A percentile compares a stretch with the other conserved stretches of the same genome.
Evolutionary conservation across 2,888 invertebrate genomes (phyloP).

Genomic region (Seladonia tumulorum): DNA sequence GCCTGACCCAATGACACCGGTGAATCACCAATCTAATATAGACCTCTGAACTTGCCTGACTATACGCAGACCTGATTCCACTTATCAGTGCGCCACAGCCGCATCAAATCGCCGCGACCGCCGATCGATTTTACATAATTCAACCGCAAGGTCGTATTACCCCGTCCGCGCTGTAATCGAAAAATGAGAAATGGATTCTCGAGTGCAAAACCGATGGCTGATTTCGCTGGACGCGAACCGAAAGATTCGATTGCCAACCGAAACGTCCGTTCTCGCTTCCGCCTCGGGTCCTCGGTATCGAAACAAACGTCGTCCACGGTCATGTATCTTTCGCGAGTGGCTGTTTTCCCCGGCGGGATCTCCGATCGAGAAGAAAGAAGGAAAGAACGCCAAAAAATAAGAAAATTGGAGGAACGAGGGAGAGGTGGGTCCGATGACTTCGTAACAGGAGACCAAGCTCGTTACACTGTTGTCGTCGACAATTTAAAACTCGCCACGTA

Average conservation of each 20-base stretch:
- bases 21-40: not conserved
- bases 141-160: slow-evolving; percentile 3
- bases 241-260: not conserved
- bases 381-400: not conserved
- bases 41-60: not conserved
- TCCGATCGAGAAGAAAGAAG: not conserved
- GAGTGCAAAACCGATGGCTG: not conserved
- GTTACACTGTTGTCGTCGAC: slow-evolving; percentile 30
- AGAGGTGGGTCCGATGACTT: not conserved
- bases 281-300: not conserved
- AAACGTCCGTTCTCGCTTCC: not conserved
- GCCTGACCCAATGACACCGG: not conserved
- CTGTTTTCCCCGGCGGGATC: not conserved
- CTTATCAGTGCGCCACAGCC: not conserved
- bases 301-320: not conserved
- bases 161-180: not conserved
- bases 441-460: slow-evolving; percentile 9
- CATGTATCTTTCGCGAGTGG: not conserved
- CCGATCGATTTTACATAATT: slow-evolving; percentile 6
- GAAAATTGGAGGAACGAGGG: not conserved
- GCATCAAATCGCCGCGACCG: not conserved
- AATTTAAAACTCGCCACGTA: slow-evolving; percentile 52
- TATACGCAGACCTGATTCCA: slow-evolving; percentile 1
- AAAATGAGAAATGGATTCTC: slow-evolving; percentile 8
- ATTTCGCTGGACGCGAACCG: not conserved